Percentiles rank a stretch among this genome's conserved stretches.
Conservation (phyloP, 1,140 invertebrate species). For the Liolophura sinensis region DNA sequence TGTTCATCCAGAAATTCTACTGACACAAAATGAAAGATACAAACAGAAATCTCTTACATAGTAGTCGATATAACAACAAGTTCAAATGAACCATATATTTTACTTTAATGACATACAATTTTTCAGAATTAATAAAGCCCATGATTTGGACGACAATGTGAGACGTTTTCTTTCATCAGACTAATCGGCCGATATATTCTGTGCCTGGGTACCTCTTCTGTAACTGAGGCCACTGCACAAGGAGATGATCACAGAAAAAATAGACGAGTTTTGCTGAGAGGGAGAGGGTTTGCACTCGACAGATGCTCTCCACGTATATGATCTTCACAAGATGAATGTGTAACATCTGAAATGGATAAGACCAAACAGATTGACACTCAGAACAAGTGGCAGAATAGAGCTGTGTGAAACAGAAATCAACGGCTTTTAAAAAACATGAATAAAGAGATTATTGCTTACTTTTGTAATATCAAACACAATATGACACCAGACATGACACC, state of each 20-base stretch:
- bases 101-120: too few species aligned
- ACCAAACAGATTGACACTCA: constrained; percentile 7
- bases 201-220: constrained; percentile 65
- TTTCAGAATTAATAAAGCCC: too few species aligned
- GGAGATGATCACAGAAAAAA: constrained; percentile 74
- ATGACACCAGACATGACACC: constrained; percentile 53
- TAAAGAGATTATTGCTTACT: constrained; percentile 6
- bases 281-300: constrained; percentile 85
- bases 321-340: constrained; percentile 73
- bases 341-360: constrained; percentile 61
- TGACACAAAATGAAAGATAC: too few species aligned
- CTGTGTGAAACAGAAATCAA: too few species aligned
- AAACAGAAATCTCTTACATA: too few species aligned
- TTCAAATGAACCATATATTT: too few species aligned
- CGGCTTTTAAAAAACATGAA: background rate
- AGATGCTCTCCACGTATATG: constrained; percentile 93
- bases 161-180: constrained; percentile 21
- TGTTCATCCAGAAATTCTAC: too few species aligned
- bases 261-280: constrained; percentile 86
- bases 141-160: too few species aligned
- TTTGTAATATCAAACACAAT: too few species aligned
- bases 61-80: too few species aligned
- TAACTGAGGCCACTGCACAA: constrained; percentile 89
- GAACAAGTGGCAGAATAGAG: background rate
- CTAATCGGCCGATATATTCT: constrained; percentile 59